Base-by-base conservation (phyloP, 2,888 invertebrate genomes). In the Leuctra nigra region DNA sequence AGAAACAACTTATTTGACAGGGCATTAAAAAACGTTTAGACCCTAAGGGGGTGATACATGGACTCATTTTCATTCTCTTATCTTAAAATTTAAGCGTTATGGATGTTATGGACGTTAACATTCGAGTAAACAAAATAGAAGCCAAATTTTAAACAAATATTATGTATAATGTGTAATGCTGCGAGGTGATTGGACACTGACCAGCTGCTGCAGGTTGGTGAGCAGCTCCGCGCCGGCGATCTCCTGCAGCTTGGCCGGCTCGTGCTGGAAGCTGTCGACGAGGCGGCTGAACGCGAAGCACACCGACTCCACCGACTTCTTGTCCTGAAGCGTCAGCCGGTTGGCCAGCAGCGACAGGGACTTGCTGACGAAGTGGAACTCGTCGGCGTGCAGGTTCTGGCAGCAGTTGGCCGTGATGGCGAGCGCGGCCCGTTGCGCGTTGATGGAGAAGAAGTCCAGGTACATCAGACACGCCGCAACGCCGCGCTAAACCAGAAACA, bases 371-470 rank as follows among this genome's bases (percentile, higher is more conserved):
- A 92, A 86, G 68, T 91, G 89, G 73, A 98, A 98, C 74, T 99
- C 98, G 67, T 96, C 96, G 1, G 86, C 79, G 39, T 90, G 89
- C 66, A 97, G 79, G 75, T 92, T 95, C 71, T 94, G 87, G 72
- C 96, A 98, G 73, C 98, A 99, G 73, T 99, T 99, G 56, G 98
- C 96, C 0, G 97, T 95, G 64, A 98, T 92, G 22, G 94, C 91
- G 55, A 99, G 77, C 1, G 98, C 97, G 46, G 96, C 91, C 33
- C 98, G 84, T 75, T 99, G 99, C 13, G 98, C 97, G 69, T 92
- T 92, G 67, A 97, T 95, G 47, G 97, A 96, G 77, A 99, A 99
- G 80, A 99, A 99, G 72, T 99, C 99, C 70, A 99, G 79, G 72
- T 92, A 98, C 68, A 89, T 96, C 63, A 99, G 81, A 71, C 97